Evolutionary conservation across 2,113 vertebrate genomes (phyloP), one percentile per base, ranked within the genome.

Genomic region (Eretmochelys imbricata): DNA sequence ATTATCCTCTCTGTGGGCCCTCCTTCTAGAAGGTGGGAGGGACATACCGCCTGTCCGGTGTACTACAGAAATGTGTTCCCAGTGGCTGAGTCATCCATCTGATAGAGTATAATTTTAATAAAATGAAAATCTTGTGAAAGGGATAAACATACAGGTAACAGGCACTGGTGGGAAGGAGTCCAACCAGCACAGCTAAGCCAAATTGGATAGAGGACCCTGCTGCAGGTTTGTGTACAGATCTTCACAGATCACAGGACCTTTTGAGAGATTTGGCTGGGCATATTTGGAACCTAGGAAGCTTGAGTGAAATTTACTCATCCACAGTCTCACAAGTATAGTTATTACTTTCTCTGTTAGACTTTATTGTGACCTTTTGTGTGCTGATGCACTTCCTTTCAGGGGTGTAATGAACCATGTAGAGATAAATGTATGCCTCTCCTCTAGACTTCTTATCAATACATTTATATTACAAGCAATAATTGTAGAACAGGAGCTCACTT

Each of bases 381-480:
- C 83, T 97, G 90, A 50, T 51, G 93, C 89, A 72, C 42, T 46
- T 13, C 29, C 80, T 57, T 83, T 83, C 24, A 88, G 75, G 65
- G 31, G 76, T 57, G 2, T 89, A 95, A 95, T 89, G 91, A 89
- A 94, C 75, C 93, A 94, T 89, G 94, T 90, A 84, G 94, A 94
- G 84, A 95, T 54, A 94, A 95, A 92, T 92, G 89, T 92, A 50
- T 6, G 4, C 89, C 55, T 79, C 94, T 91, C 10, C 85, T 92
- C 81, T 48, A 83, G n/a, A 57, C 94, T 27, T 93, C 65, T 91
- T 95, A 95, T 94, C 94, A 96, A 92, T 95, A 96, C 50, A 50
- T 93, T 80, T 91, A 82, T 87, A 87, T 84, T 89, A 75, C 90
- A 83, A 82, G 92, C 94, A 97, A 92, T 92, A 95, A 95, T 83